Base-by-base conservation (phyloP, 2,113 vertebrate genomes). In the Octodon degus region DNA sequence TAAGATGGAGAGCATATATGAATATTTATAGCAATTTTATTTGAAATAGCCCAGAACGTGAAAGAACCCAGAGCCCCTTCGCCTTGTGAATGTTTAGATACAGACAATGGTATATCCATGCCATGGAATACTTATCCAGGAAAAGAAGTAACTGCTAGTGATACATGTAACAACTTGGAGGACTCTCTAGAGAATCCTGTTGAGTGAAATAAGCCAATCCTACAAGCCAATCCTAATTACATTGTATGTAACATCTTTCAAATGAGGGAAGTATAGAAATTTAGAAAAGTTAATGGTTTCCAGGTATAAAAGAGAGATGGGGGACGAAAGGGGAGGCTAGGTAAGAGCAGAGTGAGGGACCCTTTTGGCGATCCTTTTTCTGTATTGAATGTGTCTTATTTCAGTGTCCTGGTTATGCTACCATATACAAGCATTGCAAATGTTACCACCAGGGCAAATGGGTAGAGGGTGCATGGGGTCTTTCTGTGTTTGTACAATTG, bases 1-100 rank as follows among this genome's bases (percentile, higher is more conserved):
- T 40, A 40, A n/a, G 34, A 30, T 40, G 32, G 74, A 43, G 24
- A 86, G 25, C 58, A 87, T 58, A 86, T 34, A 62, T 43, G 47
- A 80, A 87, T 60, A 65, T 87, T 80, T 72, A 85, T 7, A 95
- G 67, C 40, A 82, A 34, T 27, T 81, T 95, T 77, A 81, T 77
- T 58, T 86, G 67, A 19, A 94, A 65, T 50, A 91, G 47, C 25
- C 32, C 16, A 11, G 91, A 89, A 86, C 43, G 76, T 27, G n/a
- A 85, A 79, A 90, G 3, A 67, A 88, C 25, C 10, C 8, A 13
- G 9, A n/a, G 34, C 5, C 62, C 40, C 80, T 81, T 87, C 20
- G 93, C 17, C 53, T 62, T 55, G 40, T 86, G 27, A 50, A 94
- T 17, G 22, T 60, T 40, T 82, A 93, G 81, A 91, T 4, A 81